Evolutionary conservation across 2,113 vertebrate genomes (phyloP).

Genomic region (Macrotus californicus): DNA sequence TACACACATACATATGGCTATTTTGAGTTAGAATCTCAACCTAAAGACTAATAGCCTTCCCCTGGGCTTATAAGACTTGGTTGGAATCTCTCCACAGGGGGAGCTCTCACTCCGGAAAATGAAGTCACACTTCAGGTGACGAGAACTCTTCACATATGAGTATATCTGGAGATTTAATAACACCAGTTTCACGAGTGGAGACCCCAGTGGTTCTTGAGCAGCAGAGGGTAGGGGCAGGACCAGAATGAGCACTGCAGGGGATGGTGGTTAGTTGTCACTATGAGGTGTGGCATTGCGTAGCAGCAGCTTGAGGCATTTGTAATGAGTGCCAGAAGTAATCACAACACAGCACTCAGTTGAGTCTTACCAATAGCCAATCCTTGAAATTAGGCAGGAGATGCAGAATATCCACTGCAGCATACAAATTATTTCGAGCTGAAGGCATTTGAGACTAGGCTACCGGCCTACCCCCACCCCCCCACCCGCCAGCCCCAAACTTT

Average conservation of each 20-base stretch:
- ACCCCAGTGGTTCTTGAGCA: not conserved
- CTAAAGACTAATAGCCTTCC: not conserved
- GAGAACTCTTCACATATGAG: not conserved
- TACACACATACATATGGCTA: not conserved
- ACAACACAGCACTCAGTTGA: not conserved
- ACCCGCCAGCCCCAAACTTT: not conserved
- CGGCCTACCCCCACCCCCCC: no score
- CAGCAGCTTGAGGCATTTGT: not conserved
- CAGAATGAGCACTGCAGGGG: not conserved
- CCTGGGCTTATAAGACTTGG: not conserved
- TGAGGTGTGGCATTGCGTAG: not conserved
- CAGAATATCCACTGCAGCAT: not conserved
- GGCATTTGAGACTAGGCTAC: not conserved
- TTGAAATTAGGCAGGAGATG: not conserved
- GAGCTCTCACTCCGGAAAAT: slow-evolving; percentile 28
- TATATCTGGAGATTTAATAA: not conserved
- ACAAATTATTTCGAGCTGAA: not conserved
- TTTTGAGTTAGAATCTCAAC: not conserved
- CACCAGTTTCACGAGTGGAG: not conserved
- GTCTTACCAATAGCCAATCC: not conserved
- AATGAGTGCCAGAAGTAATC: not conserved
- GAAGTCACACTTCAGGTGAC: not conserved
- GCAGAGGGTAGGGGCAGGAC: not conserved
- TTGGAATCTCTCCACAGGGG: slow-evolving; percentile 27
- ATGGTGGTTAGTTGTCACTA: not conserved